phyloP scores from a whole-genome alignment of 1,140 invertebrate genomes.

The silkworm (Bombyx mori) region DNA sequence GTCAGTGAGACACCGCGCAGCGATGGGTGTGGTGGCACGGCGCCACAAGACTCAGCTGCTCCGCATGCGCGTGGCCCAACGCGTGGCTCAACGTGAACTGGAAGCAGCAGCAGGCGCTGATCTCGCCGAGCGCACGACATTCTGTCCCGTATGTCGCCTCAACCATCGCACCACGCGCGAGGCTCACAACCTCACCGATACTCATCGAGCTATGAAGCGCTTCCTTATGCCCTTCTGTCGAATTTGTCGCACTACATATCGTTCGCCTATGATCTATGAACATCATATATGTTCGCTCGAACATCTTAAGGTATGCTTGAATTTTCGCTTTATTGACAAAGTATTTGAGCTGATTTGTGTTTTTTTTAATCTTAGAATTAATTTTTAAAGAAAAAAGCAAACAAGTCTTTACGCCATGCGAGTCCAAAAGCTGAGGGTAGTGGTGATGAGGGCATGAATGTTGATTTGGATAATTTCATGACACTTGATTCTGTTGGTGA shows the following conservation, averaged over 20 bases:
- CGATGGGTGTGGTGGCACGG: conserved; percentile 79
- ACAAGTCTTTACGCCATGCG: conserved; percentile 35
- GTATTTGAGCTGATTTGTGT: not conserved
- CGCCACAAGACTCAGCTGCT: conserved; percentile 80
- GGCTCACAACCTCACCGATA: conserved; percentile 81
- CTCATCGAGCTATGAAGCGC: conserved; percentile 85
- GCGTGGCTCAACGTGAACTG: conserved; percentile 80
- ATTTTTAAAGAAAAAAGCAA: conserved; percentile 58
- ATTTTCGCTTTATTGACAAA: not conserved
- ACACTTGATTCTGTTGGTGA: conserved; percentile 88
- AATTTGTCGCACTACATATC: conserved; percentile 79
- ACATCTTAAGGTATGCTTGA: conserved; percentile 79
- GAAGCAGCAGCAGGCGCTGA: conserved; percentile 78
- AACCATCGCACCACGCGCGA: conserved; percentile 84
- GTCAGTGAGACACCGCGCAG: conserved; percentile 77
- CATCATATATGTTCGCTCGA: conserved; percentile 84
- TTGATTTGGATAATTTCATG: conserved; percentile 87
- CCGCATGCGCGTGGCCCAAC: conserved; percentile 81
- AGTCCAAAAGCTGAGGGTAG: conserved; percentile 71
- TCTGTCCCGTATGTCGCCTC: conserved; percentile 84
- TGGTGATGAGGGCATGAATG: conserved; percentile 80
- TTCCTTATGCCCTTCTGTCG: conserved; percentile 86
- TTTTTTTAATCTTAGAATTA: not conserved
- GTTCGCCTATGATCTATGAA: conserved; percentile 86
- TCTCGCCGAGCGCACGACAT: conserved; percentile 75